These are phyloP conservation scores for Sylvicapra grimmia DNA, from an alignment of 2,113 vertebrate species.

Conservation along the genomic window DNA sequence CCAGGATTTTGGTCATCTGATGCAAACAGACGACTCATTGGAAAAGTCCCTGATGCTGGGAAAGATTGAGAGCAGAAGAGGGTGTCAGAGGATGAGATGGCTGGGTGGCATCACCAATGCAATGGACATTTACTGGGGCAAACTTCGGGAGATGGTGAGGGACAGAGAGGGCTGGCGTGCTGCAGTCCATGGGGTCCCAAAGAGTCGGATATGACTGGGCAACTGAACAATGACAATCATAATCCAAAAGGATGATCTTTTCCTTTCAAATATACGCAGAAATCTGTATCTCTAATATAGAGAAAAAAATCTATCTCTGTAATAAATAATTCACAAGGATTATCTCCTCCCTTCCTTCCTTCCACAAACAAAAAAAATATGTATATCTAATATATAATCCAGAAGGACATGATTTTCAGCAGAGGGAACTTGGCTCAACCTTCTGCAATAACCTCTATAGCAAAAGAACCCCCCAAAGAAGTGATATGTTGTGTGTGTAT, in stretches of 20 bases:
- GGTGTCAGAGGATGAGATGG: not conserved
- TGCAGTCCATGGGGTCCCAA: not conserved
- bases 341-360: not conserved
- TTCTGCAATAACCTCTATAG: not conserved
- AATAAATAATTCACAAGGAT: not conserved
- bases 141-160: not conserved
- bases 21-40: not conserved
- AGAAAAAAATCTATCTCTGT: not conserved
- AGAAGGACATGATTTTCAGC: not conserved
- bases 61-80: not conserved
- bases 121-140: not conserved
- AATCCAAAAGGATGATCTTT: not conserved
- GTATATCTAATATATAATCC: not conserved
- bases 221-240: not conserved
- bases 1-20: not conserved
- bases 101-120: not conserved
- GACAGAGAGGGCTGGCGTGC: not conserved
- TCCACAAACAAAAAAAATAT: not conserved
- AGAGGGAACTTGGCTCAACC: not conserved
- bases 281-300: not conserved
- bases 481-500: not conserved
- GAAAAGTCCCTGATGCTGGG: not conserved
- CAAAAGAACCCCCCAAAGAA: not conserved
- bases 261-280: not conserved
- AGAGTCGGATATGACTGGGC: not conserved